Evolutionary conservation across 2,888 invertebrate genomes (phyloP).

Genomic region (Cantharis flavilabris): DNA sequence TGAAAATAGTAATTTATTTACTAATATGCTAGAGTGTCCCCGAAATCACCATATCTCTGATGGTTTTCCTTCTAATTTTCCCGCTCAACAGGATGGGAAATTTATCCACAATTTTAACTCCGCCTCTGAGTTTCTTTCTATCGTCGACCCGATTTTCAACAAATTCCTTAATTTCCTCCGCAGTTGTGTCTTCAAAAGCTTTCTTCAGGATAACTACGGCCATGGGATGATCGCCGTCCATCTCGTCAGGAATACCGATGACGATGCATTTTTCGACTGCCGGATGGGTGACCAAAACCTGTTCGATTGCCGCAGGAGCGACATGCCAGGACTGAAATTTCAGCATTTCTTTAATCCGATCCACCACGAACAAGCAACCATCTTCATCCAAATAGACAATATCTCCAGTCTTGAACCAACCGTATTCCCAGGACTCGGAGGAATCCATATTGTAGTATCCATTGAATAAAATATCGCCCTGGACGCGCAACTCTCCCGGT

Average conservation of each 20-base stretch:
- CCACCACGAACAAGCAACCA: conserved; percentile 55
- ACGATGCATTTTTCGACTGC: conserved; percentile 79
- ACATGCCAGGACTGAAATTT: conserved; percentile 58
- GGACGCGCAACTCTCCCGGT: conserved; percentile 59
- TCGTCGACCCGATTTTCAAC: conserved; percentile 41
- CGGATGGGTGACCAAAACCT: conserved; percentile 69
- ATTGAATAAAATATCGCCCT: conserved; percentile 47
- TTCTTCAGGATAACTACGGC: conserved; percentile 62
- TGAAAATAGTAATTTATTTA: no score
- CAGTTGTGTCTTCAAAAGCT: conserved; percentile 15
- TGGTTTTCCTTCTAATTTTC: neutral
- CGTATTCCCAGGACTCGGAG: conserved; percentile 50
- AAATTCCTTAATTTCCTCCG: conserved; percentile 38
- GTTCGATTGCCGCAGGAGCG: conserved; percentile 82
- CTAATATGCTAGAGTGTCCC: neutral
- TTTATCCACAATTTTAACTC: conserved; percentile 27
- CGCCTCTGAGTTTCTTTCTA: conserved; percentile 42
- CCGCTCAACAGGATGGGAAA: neutral
- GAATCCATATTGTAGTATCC: conserved; percentile 58
- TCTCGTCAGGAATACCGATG: conserved; percentile 71
- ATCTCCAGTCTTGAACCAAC: conserved; percentile 59
- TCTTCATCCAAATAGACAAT: conserved; percentile 56
- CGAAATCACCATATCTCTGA: neutral
- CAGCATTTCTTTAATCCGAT: conserved; percentile 56
- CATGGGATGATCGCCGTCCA: conserved; percentile 41